phyloP scores from a whole-genome alignment of 1,140 invertebrate species.

The Drosophila obscura region DNA sequence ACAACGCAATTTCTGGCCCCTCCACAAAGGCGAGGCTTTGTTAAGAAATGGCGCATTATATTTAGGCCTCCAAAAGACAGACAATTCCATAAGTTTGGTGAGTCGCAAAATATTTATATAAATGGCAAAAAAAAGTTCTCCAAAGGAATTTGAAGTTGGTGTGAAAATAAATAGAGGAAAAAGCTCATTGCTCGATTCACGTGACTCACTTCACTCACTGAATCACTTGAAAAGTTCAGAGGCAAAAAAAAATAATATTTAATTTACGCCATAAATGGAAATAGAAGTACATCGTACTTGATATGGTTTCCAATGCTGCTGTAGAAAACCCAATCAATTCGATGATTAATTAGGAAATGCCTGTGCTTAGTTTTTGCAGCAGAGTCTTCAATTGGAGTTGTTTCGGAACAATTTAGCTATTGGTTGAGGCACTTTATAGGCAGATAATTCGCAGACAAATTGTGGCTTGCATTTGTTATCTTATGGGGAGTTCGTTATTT shows the following conservation, averaged over 20 bases:
- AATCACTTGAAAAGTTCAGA: slow-evolving; percentile 21
- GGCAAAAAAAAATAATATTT: slow-evolving; percentile 5
- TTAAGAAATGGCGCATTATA: slow-evolving; percentile 42
- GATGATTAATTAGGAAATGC: slow-evolving; percentile 27
- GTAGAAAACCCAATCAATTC: not conserved
- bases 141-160: too few relatives aligned
- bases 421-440: too few relatives aligned
- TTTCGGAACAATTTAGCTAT: too few relatives aligned
- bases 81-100: slow-evolving; percentile 8
- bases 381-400: too few relatives aligned
- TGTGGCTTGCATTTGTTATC: too few relatives aligned
- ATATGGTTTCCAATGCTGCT: too few relatives aligned
- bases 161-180: too few relatives aligned
- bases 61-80: slow-evolving; percentile 18
- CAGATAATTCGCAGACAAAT: too few relatives aligned
- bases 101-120: slow-evolving; percentile 8
- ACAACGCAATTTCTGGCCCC: slow-evolving; percentile 41
- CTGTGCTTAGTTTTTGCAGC: not conserved
- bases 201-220: slow-evolving; percentile 18
- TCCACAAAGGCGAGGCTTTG: slow-evolving; percentile 46
- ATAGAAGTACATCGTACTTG: not conserved
- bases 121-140: not conserved
- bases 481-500: too few relatives aligned
- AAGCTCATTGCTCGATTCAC: too few relatives aligned
- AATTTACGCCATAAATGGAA: slow-evolving; percentile 16